Conservation (phyloP, 1,140 invertebrate species). For the Drosophila pseudoananassae region DNA sequence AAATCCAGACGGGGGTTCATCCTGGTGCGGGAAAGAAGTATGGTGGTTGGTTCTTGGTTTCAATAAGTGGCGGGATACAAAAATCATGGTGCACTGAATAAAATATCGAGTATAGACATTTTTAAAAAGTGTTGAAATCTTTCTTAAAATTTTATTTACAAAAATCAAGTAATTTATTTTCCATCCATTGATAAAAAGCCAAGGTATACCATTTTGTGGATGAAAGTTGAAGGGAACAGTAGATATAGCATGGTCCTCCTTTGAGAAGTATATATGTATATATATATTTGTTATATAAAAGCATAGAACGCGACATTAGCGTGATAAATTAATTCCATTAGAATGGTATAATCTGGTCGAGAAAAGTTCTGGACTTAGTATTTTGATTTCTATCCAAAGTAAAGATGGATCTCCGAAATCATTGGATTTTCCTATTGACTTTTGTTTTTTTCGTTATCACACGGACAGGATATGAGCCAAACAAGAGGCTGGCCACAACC, state of each 20-base stretch:
- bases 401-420: not conserved
- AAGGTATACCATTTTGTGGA: no score
- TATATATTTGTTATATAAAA: no score
- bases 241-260: no score
- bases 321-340: not conserved
- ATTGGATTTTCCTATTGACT: not conserved
- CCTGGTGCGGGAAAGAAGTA: constrained; percentile 2
- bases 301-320: no score
- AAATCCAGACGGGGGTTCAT: constrained; percentile 57
- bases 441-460: not conserved
- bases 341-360: not conserved
- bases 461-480: not conserved
- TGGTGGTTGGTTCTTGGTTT: not conserved
- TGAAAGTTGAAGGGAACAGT: no score
- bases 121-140: no score
- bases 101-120: not conserved
- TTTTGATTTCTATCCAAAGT: not conserved
- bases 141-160: no score
- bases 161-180: no score
- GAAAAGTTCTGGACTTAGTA: not conserved
- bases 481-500: not conserved
- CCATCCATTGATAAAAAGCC: no score
- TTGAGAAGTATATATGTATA: no score
- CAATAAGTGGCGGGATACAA: not conserved
- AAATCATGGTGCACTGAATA: not conserved